phyloP scores from a whole-genome alignment of 2,888 invertebrate species.

The Monopis laevigella region DNA sequence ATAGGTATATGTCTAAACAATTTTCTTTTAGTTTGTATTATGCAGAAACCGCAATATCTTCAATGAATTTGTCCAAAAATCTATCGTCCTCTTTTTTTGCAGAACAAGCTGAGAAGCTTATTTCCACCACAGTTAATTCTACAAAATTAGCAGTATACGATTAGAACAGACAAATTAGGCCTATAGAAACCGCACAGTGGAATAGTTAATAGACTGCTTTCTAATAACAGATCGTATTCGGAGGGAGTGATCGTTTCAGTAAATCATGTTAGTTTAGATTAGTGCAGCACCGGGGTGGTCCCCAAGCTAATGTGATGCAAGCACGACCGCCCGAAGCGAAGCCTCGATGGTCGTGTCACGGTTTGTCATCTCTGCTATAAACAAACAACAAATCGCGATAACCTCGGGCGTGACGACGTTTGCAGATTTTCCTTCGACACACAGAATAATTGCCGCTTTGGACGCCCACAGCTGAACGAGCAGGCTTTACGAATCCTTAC shows the following conservation, averaged over 20 bases:
- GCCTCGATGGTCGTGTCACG: background rate
- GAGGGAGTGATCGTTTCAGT: conserved; percentile 2
- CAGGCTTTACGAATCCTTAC: conserved; percentile 41
- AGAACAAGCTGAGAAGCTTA: too few relatives aligned
- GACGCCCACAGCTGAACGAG: conserved; percentile 50
- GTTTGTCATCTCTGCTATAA: conserved; percentile 4
- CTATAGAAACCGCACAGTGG: too few relatives aligned
- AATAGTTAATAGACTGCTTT: too few relatives aligned
- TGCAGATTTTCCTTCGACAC: conserved; percentile 2
- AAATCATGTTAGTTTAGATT: conserved; percentile 7
- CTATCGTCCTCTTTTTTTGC: too few relatives aligned
- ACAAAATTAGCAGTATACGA: too few relatives aligned
- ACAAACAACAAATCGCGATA: conserved; percentile 1
- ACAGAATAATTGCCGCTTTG: conserved; percentile 8
- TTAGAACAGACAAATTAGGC: too few relatives aligned
- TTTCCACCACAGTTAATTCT: too few relatives aligned
- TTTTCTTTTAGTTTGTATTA: background rate
- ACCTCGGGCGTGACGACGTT: conserved; percentile 6
- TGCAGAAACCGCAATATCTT: background rate
- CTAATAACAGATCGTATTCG: conserved; percentile 6
- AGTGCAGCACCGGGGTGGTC: conserved; percentile 33
- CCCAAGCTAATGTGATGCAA: conserved; percentile 42
- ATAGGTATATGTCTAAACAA: too few relatives aligned
- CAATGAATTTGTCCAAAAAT: background rate
- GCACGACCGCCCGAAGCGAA: conserved; percentile 18